Conservation (phyloP, 2,888 invertebrate genomes). For the Parapristionchus giblindavisi region DNA sequence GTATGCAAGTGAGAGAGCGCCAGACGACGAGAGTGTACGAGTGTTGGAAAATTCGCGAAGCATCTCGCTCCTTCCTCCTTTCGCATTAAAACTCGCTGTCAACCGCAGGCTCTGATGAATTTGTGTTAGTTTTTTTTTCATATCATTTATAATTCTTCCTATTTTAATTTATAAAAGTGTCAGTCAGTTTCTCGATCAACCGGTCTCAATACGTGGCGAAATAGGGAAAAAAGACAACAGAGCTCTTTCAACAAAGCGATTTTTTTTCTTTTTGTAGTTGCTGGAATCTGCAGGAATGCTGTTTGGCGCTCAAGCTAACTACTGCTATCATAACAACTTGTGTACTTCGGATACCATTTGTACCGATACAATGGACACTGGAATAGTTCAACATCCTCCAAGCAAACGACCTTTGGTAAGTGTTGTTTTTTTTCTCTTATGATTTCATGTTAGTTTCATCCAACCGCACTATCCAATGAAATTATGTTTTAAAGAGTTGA, state of each 20-base stretch:
- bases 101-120: not conserved
- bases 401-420: not conserved
- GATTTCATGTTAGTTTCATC: constrained; percentile 1
- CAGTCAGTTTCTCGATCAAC: no score
- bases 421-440: not conserved
- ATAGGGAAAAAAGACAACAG: no score
- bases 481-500: no score
- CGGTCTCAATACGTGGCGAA: no score
- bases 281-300: no score
- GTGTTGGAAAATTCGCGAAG: constrained; percentile 30
- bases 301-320: constrained; percentile 22
- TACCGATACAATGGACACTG: constrained; percentile 15
- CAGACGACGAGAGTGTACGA: constrained; percentile 19
- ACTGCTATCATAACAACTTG: not conserved
- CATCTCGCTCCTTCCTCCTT: not conserved
- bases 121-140: no score
- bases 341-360: not conserved
- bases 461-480: no score
- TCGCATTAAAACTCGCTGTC: not conserved
- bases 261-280: no score
- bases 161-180: no score
- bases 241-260: no score
- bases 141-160: no score
- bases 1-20: not conserved
- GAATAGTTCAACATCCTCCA: constrained; percentile 7